These are phyloP conservation scores for Tokudaia tokunoshimensis DNA, from an alignment of 2,797 vertebrate species.

Conservation along the genomic window DNA sequence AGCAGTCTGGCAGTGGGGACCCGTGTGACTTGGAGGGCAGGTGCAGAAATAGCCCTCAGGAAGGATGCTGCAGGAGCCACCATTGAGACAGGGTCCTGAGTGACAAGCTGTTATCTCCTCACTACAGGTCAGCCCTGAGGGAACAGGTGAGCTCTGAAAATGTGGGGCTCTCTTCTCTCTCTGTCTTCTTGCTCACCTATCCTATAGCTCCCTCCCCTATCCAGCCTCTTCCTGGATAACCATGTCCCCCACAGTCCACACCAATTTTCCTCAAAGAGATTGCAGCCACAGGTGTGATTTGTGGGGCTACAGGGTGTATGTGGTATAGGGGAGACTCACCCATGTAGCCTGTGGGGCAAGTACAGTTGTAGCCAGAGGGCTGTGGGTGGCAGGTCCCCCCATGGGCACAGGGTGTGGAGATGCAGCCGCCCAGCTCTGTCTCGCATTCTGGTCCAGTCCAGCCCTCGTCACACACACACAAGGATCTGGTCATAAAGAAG, in stretches of 20 bases:
- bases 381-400: conserved; percentile 91
- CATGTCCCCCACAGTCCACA: not conserved
- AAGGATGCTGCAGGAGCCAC: conserved; percentile 76
- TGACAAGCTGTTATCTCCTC: conserved; percentile 91
- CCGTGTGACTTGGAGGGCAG: conserved; percentile 77
- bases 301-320: not conserved
- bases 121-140: conserved; percentile 88
- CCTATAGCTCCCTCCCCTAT: not conserved
- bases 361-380: conserved; percentile 90
- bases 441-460: conserved; percentile 89
- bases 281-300: not conserved
- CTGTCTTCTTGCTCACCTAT: not conserved
- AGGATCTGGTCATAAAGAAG: conserved; percentile 66
- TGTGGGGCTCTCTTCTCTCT: not conserved
- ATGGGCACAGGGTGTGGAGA: conserved; percentile 90
- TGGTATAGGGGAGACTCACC: conserved; percentile 84
- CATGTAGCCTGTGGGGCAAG: conserved; percentile 90
- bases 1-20: conserved; percentile 72
- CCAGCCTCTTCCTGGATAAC: not conserved
- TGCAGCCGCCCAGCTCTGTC: conserved; percentile 91
- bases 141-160: not conserved
- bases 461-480: conserved; percentile 78
- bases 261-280: not conserved
- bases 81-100: conserved; percentile 85
- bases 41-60: conserved; percentile 76